Conservation (phyloP, 2,113 vertebrate genomes). For the Xenopus borealis region DNA sequence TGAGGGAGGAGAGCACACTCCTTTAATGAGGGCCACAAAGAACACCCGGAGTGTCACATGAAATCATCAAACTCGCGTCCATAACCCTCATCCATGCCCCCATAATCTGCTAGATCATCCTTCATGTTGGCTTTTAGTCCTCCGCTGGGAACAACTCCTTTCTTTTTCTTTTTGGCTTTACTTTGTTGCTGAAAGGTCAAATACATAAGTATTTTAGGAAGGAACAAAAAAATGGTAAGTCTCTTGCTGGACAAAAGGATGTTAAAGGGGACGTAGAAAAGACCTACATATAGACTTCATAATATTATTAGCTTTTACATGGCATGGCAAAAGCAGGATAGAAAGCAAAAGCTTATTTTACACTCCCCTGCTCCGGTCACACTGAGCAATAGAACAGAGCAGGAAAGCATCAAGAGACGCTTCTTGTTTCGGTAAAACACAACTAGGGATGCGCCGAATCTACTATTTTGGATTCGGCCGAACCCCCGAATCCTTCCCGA, state of each 20-base stretch:
- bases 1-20: constrained; percentile 79
- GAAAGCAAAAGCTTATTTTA: too few species aligned
- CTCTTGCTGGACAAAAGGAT: not conserved
- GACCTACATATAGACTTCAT: too few species aligned
- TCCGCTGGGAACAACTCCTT: constrained; percentile 82
- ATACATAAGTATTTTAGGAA: too few species aligned
- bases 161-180: constrained; percentile 98
- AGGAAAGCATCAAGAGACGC: too few species aligned
- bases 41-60: constrained; percentile 80
- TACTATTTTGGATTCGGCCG: too few species aligned
- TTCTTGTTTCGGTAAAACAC: too few species aligned
- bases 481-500: too few species aligned
- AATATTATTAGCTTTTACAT: too few species aligned
- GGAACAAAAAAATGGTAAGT: not conserved
- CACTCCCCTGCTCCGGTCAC: too few species aligned
- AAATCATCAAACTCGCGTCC: constrained; percentile 95
- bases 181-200: constrained; percentile 72
- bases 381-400: too few species aligned
- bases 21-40: constrained; percentile 73
- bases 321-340: too few species aligned
- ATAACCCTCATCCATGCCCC: constrained; percentile 83
- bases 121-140: constrained; percentile 92
- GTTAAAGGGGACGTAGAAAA: not conserved
- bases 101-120: constrained; percentile 88
- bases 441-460: too few species aligned